Conservation (phyloP, 23 tunicate species). For the Halocynthia aurantium region DNA sequence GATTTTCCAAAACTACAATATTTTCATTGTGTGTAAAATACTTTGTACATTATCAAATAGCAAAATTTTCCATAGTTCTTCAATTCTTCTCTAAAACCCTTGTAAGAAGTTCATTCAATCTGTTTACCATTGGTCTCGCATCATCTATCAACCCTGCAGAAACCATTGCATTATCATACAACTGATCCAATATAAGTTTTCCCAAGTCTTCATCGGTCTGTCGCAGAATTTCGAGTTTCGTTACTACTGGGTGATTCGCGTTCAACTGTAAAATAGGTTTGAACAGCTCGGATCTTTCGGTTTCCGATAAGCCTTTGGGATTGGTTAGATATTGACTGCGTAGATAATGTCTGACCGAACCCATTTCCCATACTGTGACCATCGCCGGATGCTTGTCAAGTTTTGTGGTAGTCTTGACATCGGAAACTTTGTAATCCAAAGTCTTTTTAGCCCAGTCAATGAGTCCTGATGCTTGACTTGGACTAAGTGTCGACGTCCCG, state of each 20-base stretch:
- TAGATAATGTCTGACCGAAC: conserved; percentile 75
- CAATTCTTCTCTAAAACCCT: conserved; percentile 54
- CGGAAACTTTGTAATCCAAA: conserved; percentile 59
- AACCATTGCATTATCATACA: conserved; percentile 93
- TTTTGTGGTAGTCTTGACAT: conserved; percentile 79
- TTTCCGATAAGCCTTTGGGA: conserved; percentile 72
- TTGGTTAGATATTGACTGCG: conserved; percentile 86
- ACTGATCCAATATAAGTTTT: conserved; percentile 39
- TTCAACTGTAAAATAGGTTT: conserved; percentile 86
- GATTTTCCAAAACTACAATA: too few species aligned
- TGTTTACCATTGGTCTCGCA: conserved; percentile 89
- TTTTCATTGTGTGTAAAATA: too few species aligned
- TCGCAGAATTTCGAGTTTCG: conserved; percentile 43
- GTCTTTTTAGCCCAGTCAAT: conserved; percentile 74
- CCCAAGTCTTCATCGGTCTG: conserved; percentile 55
- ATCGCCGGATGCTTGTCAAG: conserved; percentile 96
- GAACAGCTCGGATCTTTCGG: conserved; percentile 54
- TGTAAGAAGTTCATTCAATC: conserved; percentile 61
- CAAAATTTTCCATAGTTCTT: neutral
- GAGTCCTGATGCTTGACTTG: conserved; percentile 41
- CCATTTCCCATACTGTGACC: conserved; percentile 99
- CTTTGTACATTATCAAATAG: too few species aligned
- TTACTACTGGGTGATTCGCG: conserved; percentile 71
- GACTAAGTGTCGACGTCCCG: neutral
- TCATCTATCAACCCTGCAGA: conserved; percentile 91